Base-by-base conservation (phyloP, 2,888 invertebrate genomes). In the Synanthedon formicaeformis region DNA sequence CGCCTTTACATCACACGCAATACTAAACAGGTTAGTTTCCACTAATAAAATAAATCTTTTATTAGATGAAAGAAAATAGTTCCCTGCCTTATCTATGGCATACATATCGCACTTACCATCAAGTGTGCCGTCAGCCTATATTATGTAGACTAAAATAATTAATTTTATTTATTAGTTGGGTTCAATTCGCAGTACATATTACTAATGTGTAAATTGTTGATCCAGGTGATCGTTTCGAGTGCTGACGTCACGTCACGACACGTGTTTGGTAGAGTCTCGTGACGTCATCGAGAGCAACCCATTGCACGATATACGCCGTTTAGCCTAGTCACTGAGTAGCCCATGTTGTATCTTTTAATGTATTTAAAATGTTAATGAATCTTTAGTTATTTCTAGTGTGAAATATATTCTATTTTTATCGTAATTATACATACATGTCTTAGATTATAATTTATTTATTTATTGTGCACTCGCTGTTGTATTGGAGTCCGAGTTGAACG, bases 291-390 rank as follows among this genome's bases (percentile, higher is more conserved):
- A 14, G 13, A 5, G 45, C 45, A 13, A 45, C 13, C 45, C 34
- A 75, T 75, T 76, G 74, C 72, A 71, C 68, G 71, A 48, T 73
- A 71, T 76, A 76, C 78, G 81, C 82, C 74, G 78, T 76, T 34
- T 84, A 85, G 83, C 84, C 85, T 87, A 87, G 86, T 87, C 86
- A 87, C 76, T 78, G 81, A 78, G 75, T 83, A 84, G 84, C 75
- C 77, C 74, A 82, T 82, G 80, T 83, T 84, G 76, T 83, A 82
- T 76, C 78, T 77, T 77, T 66, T 79, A 80, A 75, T 78, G 69
- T 83, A 81, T 80, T 78, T 75, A 74, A 76, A 79, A 74, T 78
- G 72, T 81, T 78, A 74, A 78, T 77, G 79, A 77, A 85, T 83
- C 80, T 85, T 82, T 85, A 82, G 84, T 85, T 85, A 72, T 79